phyloP scores from a whole-genome alignment of 2,888 invertebrate species.

The Noctua janthina region DNA sequence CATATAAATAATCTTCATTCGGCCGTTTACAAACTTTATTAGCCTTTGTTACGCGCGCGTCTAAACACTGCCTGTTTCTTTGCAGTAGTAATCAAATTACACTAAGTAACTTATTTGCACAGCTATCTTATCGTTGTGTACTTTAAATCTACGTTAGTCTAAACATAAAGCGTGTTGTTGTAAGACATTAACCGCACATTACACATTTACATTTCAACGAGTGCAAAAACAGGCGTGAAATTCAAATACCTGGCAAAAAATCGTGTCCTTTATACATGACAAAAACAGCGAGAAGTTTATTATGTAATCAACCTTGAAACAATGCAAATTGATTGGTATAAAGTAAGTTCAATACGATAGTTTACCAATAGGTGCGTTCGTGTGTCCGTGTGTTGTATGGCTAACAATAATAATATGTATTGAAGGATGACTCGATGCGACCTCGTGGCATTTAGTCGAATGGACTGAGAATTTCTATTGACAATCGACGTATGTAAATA shows the following conservation, averaged over 20 bases:
- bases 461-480: constrained; percentile 64
- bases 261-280: constrained; percentile 48
- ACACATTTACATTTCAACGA: constrained; percentile 46
- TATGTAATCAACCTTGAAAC: constrained; percentile 73
- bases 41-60: constrained; percentile 64
- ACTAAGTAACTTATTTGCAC: constrained; percentile 46
- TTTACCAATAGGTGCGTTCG: constrained; percentile 65
- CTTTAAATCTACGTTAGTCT: constrained; percentile 55
- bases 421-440: constrained; percentile 61
- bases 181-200: constrained; percentile 57
- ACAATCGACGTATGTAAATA: constrained; percentile 49
- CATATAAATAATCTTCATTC: constrained; percentile 78
- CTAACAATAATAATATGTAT: constrained; percentile 59
- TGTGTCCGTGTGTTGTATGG: constrained; percentile 43
- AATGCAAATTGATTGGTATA: constrained; percentile 71
- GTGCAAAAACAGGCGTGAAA: constrained; percentile 42
- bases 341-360: constrained; percentile 65
- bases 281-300: constrained; percentile 57
- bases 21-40: constrained; percentile 74
- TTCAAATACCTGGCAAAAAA: constrained; percentile 39
- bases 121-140: constrained; percentile 58
- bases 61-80: constrained; percentile 56
- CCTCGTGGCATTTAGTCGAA: constrained; percentile 64
- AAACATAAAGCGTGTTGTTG: constrained; percentile 51
- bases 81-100: constrained; percentile 47